Percentiles rank a stretch among this genome's conserved stretches.
These are phyloP conservation scores for Vultur gryphus DNA, from an alignment of 2,797 vertebrate genomes.

Conservation along the genomic window DNA sequence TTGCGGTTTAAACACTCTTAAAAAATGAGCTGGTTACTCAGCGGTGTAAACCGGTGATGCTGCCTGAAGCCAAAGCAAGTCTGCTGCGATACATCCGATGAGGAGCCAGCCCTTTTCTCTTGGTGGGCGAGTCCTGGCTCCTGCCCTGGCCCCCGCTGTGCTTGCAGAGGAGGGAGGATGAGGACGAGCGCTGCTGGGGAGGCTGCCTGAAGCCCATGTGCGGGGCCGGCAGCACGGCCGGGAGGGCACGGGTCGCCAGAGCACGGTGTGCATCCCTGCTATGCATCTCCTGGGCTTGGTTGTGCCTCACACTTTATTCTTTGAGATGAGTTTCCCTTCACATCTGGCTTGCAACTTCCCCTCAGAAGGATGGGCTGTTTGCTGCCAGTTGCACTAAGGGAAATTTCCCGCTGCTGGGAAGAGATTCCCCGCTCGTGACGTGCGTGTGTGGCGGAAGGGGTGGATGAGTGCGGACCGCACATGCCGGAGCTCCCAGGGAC, in stretches of 20 bases:
- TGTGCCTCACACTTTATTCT: rapidly evolving
- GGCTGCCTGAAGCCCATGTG: rapidly evolving
- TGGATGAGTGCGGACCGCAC: not conserved
- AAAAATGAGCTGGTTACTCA: not conserved
- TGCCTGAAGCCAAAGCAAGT: not conserved
- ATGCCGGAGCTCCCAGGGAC: not conserved
- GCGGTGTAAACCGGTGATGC: rapidly evolving
- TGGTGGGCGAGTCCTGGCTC: not conserved
- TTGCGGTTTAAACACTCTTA: not conserved
- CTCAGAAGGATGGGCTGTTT: not conserved
- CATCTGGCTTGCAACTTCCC: not conserved
- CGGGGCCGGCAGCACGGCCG: rapidly evolving
- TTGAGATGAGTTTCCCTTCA: not conserved
- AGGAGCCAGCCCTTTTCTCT: not conserved
- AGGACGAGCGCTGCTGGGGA: not conserved
- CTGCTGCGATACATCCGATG: rapidly evolving
- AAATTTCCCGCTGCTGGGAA: not conserved
- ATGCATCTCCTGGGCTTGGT: rapidly evolving
- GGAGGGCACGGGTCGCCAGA: rapidly evolving
- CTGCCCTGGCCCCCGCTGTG: not conserved
- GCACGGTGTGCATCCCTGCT: not conserved
- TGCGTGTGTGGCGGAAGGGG: not conserved
- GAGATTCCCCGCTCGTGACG: not conserved
- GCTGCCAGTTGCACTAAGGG: not conserved
- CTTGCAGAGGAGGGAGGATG: not conserved